Evolutionary conservation across 2,888 invertebrate genomes (phyloP).

Genomic region (Nebria brevicollis): DNA sequence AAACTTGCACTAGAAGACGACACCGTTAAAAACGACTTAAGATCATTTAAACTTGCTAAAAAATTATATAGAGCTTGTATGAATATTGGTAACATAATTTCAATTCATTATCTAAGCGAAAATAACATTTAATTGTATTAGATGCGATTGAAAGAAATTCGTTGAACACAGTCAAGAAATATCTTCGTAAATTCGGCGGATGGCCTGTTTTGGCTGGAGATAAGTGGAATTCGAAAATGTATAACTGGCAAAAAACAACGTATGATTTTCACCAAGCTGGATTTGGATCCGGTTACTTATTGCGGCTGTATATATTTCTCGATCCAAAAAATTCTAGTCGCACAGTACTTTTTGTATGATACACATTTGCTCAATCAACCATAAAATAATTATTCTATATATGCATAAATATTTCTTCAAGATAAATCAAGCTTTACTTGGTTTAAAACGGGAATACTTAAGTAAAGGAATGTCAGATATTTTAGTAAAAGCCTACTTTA

Average conservation of each 20-base stretch:
- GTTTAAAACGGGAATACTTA: conserved; percentile 50
- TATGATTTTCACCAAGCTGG: conserved; percentile 79
- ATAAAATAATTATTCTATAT: conserved; percentile 4
- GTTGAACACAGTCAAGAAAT: conserved; percentile 71
- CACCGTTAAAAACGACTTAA: conserved; percentile 66
- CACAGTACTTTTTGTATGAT: conserved; percentile 79
- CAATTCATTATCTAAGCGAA: not conserved
- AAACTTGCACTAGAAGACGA: conserved; percentile 72
- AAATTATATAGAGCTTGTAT: conserved; percentile 83
- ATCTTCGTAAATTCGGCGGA: conserved; percentile 79
- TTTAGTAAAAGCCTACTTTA: conserved; percentile 50
- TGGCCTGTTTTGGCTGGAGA: conserved; percentile 87
- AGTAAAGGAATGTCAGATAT: conserved; percentile 48
- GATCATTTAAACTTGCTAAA: conserved; percentile 77
- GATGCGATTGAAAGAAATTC: conserved; percentile 82
- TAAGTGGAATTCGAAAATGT: conserved; percentile 73
- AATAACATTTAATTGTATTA: conserved; percentile 57
- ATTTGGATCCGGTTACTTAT: conserved; percentile 82
- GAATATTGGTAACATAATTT: conserved; percentile 72
- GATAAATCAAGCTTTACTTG: conserved; percentile 50
- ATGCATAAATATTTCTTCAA: conserved; percentile 33
- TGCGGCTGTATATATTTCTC: conserved; percentile 84
- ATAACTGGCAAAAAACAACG: conserved; percentile 80
- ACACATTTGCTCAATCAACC: not conserved
- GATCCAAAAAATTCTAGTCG: conserved; percentile 85